phyloP scores from a whole-genome alignment of 2,888 invertebrate genomes.

The Dorcus parallelipipedus region DNA sequence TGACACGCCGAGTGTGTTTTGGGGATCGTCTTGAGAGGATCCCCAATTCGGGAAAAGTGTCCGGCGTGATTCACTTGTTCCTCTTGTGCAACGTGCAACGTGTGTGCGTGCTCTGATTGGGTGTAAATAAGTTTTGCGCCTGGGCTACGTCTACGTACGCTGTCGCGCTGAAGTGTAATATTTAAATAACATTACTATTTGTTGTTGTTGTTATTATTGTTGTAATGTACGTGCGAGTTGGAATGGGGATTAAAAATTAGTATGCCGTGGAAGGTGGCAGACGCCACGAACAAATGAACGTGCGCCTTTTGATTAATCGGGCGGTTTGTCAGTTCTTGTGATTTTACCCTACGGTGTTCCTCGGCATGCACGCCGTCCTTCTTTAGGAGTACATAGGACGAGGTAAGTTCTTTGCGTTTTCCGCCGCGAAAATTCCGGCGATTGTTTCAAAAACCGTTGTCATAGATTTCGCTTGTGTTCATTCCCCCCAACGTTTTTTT shows the following conservation, averaged over 20 bases:
- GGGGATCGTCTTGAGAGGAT: background rate
- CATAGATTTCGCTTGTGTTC: conserved; percentile 5
- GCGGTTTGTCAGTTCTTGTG: background rate
- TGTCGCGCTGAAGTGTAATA: too few species aligned
- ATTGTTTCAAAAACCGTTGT: conserved; percentile 11
- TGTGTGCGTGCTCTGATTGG: background rate
- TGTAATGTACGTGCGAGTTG: too few species aligned
- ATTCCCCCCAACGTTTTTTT: background rate
- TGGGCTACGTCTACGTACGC: too few species aligned
- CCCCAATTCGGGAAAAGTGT: background rate
- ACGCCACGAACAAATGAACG: background rate
- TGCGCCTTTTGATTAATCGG: background rate
- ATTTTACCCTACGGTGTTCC: background rate
- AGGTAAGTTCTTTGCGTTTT: conserved; percentile 6
- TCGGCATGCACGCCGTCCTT: background rate
- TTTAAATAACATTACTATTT: too few species aligned
- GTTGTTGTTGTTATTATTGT: too few species aligned
- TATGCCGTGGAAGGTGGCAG: background rate
- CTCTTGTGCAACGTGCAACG: background rate
- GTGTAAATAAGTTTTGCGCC: background rate
- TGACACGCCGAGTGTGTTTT: background rate
- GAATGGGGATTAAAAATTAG: background rate
- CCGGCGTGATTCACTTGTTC: background rate
- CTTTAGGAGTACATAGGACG: background rate
- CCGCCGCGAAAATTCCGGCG: background rate